phyloP scores from a whole-genome alignment of 2,888 invertebrate species.

The Hirtodrosophila duncani region DNA sequence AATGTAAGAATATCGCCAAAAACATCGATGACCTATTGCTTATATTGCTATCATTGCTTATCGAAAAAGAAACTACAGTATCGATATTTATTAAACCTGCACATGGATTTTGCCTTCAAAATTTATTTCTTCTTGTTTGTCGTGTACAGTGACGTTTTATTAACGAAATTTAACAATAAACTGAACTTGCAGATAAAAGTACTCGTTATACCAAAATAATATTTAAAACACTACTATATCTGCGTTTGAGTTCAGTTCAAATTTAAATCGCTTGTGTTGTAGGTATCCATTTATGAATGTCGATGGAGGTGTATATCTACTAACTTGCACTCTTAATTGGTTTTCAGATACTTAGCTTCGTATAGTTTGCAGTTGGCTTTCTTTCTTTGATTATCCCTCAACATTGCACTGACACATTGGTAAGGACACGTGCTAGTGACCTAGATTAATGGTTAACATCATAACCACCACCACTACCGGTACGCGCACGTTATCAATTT shows the following conservation, averaged over 20 bases:
- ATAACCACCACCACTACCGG: slow-evolving; percentile 29
- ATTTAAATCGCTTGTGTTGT: slow-evolving; percentile 9
- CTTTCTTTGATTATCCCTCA: slow-evolving; percentile 16
- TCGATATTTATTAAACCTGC: slow-evolving; percentile 10
- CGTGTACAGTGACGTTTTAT: slow-evolving; percentile 32
- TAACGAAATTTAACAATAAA: too few relatives aligned
- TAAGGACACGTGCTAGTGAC: slow-evolving; percentile 53
- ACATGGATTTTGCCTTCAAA: slow-evolving; percentile 20
- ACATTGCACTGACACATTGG: slow-evolving; percentile 29
- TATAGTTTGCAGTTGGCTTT: slow-evolving; percentile 9
- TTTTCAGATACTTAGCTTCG: not conserved
- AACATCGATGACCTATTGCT: too few relatives aligned
- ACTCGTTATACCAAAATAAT: slow-evolving; percentile 7
- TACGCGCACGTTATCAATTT: not conserved
- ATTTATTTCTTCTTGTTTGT: slow-evolving; percentile 14
- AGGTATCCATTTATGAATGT: too few relatives aligned
- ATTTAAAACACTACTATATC: slow-evolving; percentile 12
- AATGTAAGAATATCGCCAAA: too few relatives aligned
- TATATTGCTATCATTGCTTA: slow-evolving; percentile 1
- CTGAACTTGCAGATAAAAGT: slow-evolving; percentile 6
- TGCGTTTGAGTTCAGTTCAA: not conserved
- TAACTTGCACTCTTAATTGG: too few relatives aligned
- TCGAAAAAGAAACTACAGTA: not conserved
- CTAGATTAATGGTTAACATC: slow-evolving; percentile 38
- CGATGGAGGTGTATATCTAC: too few relatives aligned